phyloP scores from a whole-genome alignment of 2,113 vertebrate species.

The Sula dactylatra region DNA sequence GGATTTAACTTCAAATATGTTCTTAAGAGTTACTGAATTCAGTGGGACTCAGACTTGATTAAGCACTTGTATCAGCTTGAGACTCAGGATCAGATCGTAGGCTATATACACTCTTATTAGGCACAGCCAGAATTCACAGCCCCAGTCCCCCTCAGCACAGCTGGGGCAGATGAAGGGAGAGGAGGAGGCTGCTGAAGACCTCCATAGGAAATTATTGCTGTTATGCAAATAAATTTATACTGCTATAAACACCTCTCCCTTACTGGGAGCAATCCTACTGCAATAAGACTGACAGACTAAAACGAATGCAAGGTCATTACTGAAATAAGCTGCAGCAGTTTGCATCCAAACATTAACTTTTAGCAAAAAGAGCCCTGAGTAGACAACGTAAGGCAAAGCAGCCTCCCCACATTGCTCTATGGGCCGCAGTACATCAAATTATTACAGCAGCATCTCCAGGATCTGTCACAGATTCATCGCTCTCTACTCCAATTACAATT shows the following conservation, averaged over 20 bases:
- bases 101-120: background rate
- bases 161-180: background rate
- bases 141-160: background rate
- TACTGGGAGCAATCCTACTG: background rate
- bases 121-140: background rate
- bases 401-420: rapidly evolving
- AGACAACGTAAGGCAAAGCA: background rate
- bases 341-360: background rate
- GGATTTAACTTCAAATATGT: background rate
- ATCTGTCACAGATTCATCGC: background rate
- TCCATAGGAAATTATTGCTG: background rate
- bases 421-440: background rate
- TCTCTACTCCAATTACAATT: background rate
- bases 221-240: background rate
- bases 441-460: background rate
- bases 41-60: background rate
- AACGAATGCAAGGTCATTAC: background rate
- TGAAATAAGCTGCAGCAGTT: background rate
- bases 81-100: background rate
- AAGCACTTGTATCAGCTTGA: background rate
- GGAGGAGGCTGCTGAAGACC: background rate
- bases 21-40: background rate
- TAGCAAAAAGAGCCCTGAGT: background rate
- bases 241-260: background rate
- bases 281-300: background rate